These are phyloP conservation scores for Dicycla oo DNA, from an alignment of 2,888 invertebrate genomes.

Conservation along the genomic window DNA sequence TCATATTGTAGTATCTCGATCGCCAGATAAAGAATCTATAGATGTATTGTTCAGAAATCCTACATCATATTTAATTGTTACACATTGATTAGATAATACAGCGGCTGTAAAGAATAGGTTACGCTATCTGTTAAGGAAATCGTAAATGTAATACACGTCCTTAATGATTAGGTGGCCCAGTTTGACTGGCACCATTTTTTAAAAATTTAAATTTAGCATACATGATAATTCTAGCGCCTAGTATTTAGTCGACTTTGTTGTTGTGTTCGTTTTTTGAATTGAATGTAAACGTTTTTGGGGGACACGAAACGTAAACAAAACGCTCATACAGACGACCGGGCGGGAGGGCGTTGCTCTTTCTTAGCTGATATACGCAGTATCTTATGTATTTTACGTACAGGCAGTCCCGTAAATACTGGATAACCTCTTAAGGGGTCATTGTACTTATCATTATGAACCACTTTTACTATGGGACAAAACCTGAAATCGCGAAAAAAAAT, in stretches of 20 bases:
- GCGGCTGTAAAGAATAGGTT: constrained; percentile 53
- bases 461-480: no score
- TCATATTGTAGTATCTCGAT: constrained; percentile 54
- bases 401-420: no score
- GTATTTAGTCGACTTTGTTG: constrained; percentile 29
- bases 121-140: constrained; percentile 80
- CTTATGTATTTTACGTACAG: no score
- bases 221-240: constrained; percentile 17
- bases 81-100: constrained; percentile 69
- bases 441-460: no score
- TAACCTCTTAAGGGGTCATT: no score
- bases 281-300: constrained; percentile 75
- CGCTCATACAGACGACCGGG: constrained; percentile 79
- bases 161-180: constrained; percentile 73
- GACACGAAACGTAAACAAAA: constrained; percentile 80
- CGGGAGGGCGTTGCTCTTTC: constrained; percentile 84
- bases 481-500: no score
- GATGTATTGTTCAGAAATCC: constrained; percentile 32
- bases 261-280: constrained; percentile 61
- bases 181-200: constrained; percentile 60
- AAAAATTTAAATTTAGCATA: constrained; percentile 23
- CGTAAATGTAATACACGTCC: constrained; percentile 66
- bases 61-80: constrained; percentile 56
- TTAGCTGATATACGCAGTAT: constrained; percentile 71
- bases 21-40: constrained; percentile 41